These are phyloP conservation scores for Papilio helenus DNA, from an alignment of 1,140 invertebrate species.

Conservation along the genomic window DNA sequence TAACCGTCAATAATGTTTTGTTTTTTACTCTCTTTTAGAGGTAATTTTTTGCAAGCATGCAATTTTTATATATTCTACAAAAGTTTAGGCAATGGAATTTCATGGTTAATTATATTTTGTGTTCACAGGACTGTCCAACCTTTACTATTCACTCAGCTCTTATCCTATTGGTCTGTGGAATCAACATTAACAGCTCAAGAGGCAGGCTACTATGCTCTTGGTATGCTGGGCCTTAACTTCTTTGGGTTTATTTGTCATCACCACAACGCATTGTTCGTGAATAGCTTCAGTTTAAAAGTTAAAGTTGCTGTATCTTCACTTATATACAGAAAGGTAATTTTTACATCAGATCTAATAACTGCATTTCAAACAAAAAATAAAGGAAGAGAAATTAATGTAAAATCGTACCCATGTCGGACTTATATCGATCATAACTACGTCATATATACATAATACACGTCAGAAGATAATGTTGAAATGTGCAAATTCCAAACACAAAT, in stretches of 20 bases:
- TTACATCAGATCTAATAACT: slow-evolving; percentile 9
- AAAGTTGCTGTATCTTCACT: slow-evolving; percentile 83
- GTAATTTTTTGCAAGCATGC: too few relatives aligned
- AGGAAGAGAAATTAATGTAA: not conserved
- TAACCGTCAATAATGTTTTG: too few relatives aligned
- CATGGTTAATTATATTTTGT: slow-evolving; percentile 14
- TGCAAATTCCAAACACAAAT: too few relatives aligned
- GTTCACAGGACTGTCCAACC: slow-evolving; percentile 74
- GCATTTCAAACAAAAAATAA: not conserved
- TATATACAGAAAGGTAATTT: slow-evolving; percentile 83
- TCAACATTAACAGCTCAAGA: slow-evolving; percentile 53
- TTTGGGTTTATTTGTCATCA: slow-evolving; percentile 64
- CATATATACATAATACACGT: too few relatives aligned
- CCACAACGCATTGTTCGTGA: slow-evolving; percentile 66
- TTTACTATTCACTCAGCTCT: slow-evolving; percentile 81
- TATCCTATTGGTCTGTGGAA: slow-evolving; percentile 82
- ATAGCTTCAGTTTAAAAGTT: slow-evolving; percentile 74
- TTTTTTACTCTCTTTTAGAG: too few relatives aligned
- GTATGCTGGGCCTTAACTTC: slow-evolving; percentile 68
- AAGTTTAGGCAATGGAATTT: not conserved
- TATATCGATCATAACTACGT: too few relatives aligned
- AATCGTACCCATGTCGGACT: too few relatives aligned
- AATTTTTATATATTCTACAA: too few relatives aligned
- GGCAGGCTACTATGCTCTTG: slow-evolving; percentile 67
- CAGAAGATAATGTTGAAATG: too few relatives aligned